Conservation (phyloP, 2,797 vertebrate genomes). For the Cheirogaleus major region DNA sequence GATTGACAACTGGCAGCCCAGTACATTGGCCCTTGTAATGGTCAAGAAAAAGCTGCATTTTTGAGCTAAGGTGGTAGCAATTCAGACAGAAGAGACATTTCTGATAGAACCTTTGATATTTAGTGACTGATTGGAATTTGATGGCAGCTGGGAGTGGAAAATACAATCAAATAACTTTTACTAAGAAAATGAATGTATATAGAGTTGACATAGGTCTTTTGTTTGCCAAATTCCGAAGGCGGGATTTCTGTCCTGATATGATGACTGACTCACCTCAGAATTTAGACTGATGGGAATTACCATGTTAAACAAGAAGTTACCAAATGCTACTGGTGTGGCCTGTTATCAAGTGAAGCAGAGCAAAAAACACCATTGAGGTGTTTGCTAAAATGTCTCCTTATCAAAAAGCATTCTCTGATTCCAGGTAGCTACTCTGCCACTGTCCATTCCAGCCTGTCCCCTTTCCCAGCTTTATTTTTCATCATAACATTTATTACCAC, state of each 20-base stretch:
- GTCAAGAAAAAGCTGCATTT: neutral
- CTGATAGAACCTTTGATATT: neutral
- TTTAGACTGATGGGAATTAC: neutral
- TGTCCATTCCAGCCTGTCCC: neutral
- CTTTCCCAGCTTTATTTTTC: neutral
- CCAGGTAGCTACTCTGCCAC: neutral
- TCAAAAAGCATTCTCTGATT: neutral
- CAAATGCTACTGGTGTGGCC: neutral
- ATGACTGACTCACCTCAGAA: neutral
- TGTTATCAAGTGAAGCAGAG: neutral
- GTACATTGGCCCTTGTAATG: neutral
- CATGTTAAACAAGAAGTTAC: neutral
- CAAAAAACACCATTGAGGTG: neutral
- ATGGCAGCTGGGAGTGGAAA: neutral
- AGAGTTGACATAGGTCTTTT: neutral
- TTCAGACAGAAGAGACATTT: neutral
- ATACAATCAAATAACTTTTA: neutral
- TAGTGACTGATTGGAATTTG: neutral
- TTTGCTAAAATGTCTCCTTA: neutral
- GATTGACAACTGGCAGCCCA: neutral
- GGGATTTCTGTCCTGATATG: neutral
- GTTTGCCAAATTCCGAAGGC: constrained; percentile 1
- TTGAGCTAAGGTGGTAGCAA: neutral
- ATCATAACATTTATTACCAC: neutral
- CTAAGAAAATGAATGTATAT: neutral